Evolutionary conservation across 2,888 invertebrate species (phyloP).

Genomic region (Erynnis tages): DNA sequence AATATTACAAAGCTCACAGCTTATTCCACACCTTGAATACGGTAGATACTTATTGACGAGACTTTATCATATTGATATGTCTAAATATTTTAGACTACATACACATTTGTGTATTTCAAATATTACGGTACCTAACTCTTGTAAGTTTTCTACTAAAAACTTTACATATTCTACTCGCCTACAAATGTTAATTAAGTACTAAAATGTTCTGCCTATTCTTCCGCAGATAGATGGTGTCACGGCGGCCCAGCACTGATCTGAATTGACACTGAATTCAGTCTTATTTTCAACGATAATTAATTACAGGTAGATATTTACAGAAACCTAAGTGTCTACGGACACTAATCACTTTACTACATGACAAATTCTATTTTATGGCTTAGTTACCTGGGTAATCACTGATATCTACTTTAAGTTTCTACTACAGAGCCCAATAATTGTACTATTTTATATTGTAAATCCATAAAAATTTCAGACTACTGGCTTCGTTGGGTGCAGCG

Average conservation of each 20-base stretch:
- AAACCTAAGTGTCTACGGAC: conserved; percentile 37
- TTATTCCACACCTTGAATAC: conserved; percentile 5
- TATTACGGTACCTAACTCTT: conserved; percentile 4
- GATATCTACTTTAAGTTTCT: background rate
- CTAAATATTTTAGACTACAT: conserved; percentile 24
- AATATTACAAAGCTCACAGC: conserved; percentile 12
- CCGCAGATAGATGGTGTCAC: conserved; percentile 16
- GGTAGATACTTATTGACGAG: conserved; percentile 9
- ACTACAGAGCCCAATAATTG: background rate
- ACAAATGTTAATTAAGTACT: conserved; percentile 6
- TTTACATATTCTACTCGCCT: conserved; percentile 18
- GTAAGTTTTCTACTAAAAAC: conserved; percentile 12
- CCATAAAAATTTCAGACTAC: conserved; percentile 20
- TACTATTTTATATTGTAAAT: conserved; percentile 7
- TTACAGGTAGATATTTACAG: conserved; percentile 72
- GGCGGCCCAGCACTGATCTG: conserved; percentile 48
- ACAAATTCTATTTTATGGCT: background rate
- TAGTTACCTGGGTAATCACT: background rate
- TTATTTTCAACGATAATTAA: conserved; percentile 60
- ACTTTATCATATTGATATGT: conserved; percentile 21
- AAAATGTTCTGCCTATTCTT: background rate
- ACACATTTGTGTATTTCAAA: conserved; percentile 10
- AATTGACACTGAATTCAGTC: conserved; percentile 82
- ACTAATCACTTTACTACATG: conserved; percentile 21
- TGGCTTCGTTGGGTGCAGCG: conserved; percentile 15